Evolutionary conservation across 2,888 invertebrate genomes (phyloP), one percentile per base, ranked within the genome.

Genomic region (Stenolophus ochropezus): DNA sequence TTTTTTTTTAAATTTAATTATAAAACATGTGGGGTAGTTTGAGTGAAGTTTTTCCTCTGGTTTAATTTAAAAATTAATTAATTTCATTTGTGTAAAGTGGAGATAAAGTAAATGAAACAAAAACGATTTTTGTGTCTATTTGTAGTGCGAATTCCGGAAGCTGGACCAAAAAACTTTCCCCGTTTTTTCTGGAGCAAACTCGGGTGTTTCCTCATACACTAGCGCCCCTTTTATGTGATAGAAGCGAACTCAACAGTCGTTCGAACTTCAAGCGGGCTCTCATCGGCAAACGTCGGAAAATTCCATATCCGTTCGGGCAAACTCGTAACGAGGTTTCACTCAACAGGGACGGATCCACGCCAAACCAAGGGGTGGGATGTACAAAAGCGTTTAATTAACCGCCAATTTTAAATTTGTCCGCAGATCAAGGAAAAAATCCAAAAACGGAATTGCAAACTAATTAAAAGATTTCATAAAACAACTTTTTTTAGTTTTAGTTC

Each of bases 251-350:
- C 4, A 8, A 16, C 69, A 14, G 11, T n/a, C 21, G 71, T 73
- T 73, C 71, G 21, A 49, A 73, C 16, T 73, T 73, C 42, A 47
- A 49, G 71, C 71, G 71, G 20, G 47, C 51, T 23, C 69, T 18
- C 79, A 71, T 79, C 79, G 79, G 69, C 69, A 25, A 71, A 71
- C 71, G 53, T 79, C 79, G 79, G 69, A 79, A 79, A 79, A 79
- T 79, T 79, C 79, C 69, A 79, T 79, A 79, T 71, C 71, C 33
- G 27, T 51, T 79, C 79, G 79, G 79, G 69, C 65, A 79, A 71
- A 79, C 71, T 79, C 79, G 79, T 79, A 79, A 79, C 79, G 79
- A 79, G 79, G 79, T 79, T 79, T 79, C 33, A 69, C 53, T 71
- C 14, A 11, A 3, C 65, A 69, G 65, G 65, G 33, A 11, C 27